These are phyloP conservation scores for Caenorhabditis sp. DNA, from an alignment of 2,888 invertebrate genomes.

Conservation along the genomic window DNA sequence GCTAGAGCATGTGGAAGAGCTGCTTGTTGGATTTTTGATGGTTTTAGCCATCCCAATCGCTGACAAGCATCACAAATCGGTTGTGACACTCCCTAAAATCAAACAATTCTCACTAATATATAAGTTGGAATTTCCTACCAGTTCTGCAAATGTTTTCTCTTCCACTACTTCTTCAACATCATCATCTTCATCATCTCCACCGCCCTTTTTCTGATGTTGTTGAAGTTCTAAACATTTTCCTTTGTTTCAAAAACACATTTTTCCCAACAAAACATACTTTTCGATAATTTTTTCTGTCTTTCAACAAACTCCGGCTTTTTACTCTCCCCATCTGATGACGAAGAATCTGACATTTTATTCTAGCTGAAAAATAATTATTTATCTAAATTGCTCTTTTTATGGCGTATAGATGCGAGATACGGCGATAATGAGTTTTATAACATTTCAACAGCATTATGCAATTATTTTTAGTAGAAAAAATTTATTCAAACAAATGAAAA, in stretches of 20 bases:
- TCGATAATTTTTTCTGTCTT: constrained; percentile 32
- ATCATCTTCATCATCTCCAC: constrained; percentile 92
- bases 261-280: constrained; percentile 16
- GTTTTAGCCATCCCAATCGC: constrained; percentile 89
- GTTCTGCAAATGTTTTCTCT: constrained; percentile 33
- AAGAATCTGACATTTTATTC: constrained; percentile 55
- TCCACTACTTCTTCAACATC: constrained; percentile 54
- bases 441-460: no score
- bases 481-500: no score
- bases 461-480: no score
- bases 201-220: constrained; percentile 92
- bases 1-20: constrained; percentile 87
- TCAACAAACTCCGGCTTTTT: constrained; percentile 23
- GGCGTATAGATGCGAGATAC: no score
- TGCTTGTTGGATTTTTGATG: constrained; percentile 93
- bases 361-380: neutral
- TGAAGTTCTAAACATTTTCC: constrained; percentile 70
- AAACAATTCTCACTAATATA: no score
- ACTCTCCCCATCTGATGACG: constrained; percentile 50
- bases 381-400: neutral
- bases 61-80: constrained; percentile 88
- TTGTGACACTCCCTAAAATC: constrained; percentile 81
- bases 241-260: no score
- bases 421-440: no score
- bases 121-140: no score